Percentiles rank a stretch among this genome's conserved stretches.
phyloP scores from a whole-genome alignment of 2,113 vertebrate genomes.

The Chelonoidis abingdonii region DNA sequence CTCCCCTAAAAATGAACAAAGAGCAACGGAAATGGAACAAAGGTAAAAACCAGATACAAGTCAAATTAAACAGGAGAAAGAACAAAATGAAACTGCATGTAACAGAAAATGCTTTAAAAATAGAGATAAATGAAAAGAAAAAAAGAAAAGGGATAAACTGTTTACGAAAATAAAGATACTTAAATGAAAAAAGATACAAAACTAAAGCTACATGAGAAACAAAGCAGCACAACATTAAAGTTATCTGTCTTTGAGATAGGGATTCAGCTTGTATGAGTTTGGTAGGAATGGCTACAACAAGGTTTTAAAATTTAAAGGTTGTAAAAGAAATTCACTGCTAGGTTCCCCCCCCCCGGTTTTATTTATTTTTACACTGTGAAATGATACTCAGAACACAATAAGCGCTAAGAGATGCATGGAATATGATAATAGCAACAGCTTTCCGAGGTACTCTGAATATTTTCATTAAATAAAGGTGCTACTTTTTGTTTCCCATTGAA shows the following conservation, averaged over 20 bases:
- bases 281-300: constrained; percentile 17
- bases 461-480: neutral
- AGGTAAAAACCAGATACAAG: neutral
- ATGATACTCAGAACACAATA: constrained; percentile 35
- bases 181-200: neutral
- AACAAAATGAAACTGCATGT: neutral
- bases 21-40: neutral
- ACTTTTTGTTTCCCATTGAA: neutral
- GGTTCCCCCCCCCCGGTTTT: constrained; percentile 37
- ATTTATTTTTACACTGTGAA: constrained; percentile 36
- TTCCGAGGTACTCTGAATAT: neutral
- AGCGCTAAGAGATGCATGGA: constrained; percentile 41
- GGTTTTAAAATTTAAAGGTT: constrained; percentile 40
- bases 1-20: neutral
- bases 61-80: neutral
- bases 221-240: neutral
- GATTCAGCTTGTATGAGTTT: constrained; percentile 24
- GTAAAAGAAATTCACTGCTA: constrained; percentile 39
- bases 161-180: neutral
- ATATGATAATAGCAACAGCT: constrained; percentile 42
- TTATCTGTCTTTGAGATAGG: constrained; percentile 29
- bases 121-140: neutral
- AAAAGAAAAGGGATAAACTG: neutral
- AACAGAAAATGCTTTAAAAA: neutral
- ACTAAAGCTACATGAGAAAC: neutral